Percentiles rank a stretch among this genome's conserved stretches.
phyloP scores from a whole-genome alignment of 2,888 invertebrate species.

The Alitta virens region DNA sequence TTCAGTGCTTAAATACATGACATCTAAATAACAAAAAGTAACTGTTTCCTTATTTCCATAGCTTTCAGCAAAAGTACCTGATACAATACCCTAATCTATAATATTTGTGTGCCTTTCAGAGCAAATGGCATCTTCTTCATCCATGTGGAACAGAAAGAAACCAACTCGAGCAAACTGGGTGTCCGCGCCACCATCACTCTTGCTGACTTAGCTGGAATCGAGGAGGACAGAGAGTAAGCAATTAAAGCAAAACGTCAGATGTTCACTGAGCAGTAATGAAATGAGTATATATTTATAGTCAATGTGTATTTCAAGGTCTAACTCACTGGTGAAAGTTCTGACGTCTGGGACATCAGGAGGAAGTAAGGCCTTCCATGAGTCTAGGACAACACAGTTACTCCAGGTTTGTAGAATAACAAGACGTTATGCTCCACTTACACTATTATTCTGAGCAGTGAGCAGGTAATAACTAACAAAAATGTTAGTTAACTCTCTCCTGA shows the following conservation, averaged over 20 bases:
- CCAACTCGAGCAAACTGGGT: conserved; percentile 46
- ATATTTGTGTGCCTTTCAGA: no score
- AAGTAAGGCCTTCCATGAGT: conserved; percentile 45
- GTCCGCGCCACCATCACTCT: conserved; percentile 40
- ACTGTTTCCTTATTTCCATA: no score
- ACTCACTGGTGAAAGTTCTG: conserved; percentile 10
- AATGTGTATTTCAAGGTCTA: neutral
- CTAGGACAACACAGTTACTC: conserved; percentile 42
- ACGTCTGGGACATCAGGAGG: conserved; percentile 37
- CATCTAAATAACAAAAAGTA: no score
- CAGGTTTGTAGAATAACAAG: conserved; percentile 40
- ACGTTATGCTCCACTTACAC: no score
- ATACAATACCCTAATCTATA: neutral
- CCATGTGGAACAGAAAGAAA: conserved; percentile 44
- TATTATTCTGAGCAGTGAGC: no score
- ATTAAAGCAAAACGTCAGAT: no score
- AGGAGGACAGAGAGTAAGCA: neutral
- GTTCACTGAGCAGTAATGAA: no score
- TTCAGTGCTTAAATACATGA: no score
- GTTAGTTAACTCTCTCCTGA: no score
- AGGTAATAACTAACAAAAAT: no score
- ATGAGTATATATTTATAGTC: neutral
- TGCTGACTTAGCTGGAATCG: conserved; percentile 44
- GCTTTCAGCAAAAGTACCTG: neutral
- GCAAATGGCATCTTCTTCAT: conserved; percentile 47